Conservation (phyloP, 2,797 vertebrate genomes). For the Sarcophilus harrisii region DNA sequence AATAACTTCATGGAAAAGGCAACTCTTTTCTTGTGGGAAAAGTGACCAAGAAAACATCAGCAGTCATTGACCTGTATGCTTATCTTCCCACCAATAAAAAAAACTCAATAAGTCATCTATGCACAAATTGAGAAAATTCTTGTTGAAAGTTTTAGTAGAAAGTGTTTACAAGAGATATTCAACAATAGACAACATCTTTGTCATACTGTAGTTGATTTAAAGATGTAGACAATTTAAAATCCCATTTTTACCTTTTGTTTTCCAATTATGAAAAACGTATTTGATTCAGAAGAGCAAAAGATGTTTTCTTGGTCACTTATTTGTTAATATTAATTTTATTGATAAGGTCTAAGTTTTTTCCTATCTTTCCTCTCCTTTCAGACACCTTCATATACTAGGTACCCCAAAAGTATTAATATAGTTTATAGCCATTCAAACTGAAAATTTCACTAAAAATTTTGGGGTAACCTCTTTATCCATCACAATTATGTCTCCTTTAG, state of each 20-base stretch:
- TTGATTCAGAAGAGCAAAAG: no score
- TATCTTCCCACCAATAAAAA: no score
- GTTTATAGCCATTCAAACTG: not conserved
- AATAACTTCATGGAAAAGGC: not conserved
- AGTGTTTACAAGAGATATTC: no score
- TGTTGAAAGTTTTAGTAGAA: no score
- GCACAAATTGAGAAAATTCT: no score
- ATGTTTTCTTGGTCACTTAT: not conserved
- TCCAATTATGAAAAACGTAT: no score
- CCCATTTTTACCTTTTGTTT: no score
- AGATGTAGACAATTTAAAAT: no score
- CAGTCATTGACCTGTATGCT: no score
- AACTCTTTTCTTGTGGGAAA: not conserved
- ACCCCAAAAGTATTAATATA: not conserved
- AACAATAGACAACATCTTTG: no score
- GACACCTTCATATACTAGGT: not conserved
- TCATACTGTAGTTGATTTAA: no score
- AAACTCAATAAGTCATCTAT: no score
- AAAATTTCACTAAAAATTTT: not conserved
- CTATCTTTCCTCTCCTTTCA: not conserved
- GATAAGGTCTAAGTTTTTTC: not conserved
- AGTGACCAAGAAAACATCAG: not conserved
- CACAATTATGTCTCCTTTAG: not conserved
- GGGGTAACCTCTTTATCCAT: not conserved
- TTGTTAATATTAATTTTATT: not conserved